Evolutionary conservation across 2,888 invertebrate species (phyloP), one percentile per base, ranked within the genome.

Genomic region (Archips xylosteana): DNA sequence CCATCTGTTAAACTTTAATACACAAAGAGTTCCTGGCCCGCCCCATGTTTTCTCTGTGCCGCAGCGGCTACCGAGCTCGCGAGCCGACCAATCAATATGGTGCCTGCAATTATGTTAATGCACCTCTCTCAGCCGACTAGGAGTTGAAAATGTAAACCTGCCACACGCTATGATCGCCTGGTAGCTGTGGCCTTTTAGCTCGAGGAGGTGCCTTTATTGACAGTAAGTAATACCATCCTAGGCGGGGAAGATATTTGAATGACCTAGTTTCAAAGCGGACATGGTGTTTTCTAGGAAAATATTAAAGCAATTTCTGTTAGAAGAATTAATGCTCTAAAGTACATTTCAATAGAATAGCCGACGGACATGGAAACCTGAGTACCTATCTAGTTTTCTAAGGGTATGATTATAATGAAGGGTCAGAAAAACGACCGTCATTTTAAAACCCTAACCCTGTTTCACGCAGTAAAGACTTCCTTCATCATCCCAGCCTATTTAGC

Each of bases 101-200:
- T 83, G 84, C 82, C 85, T 88, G 91, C 93, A 92, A 94, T 94
- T 94, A 94, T 93, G 93, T 86, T 92, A 94, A 94, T 94, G 91
- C 86, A 87, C 80, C 84, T 88, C 84, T 88, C 91, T 90, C 86
- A 79, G 81, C 80, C 82, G 84, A 82, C 87, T 85, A 85, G 85
- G 89, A 89, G 88, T 90, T 90, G 91, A 87, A 89, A 90, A 90
- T 89, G 89, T 89, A 89, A 89, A 88, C 88, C 86, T 81, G 82
- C 79, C 82, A 54, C 54, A 80, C 78, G 76, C 79, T 79, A 82
- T 87, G 87, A 84, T 86, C 83, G 81, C 86, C 85, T 85, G 83
- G 85, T 87, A 86, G 45, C 45, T 0, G 12, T 45, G 45, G 78
- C n/a, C n/a, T 64, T 64, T 49, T 64, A 49, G 49, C 34, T 64